phyloP scores from a whole-genome alignment of 2,888 invertebrate species.

The Vanessa cardui region DNA sequence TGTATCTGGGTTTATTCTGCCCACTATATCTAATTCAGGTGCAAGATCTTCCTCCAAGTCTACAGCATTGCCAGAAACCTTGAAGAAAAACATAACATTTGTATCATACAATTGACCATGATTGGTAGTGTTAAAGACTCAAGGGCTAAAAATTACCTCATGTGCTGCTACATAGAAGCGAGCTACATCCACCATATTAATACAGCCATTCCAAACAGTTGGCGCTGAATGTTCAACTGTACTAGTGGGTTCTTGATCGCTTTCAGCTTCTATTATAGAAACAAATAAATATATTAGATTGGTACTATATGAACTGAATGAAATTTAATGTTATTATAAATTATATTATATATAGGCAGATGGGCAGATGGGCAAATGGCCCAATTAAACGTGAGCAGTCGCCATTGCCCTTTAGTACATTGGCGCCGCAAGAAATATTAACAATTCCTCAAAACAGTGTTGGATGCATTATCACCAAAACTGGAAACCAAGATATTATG shows the following conservation, averaged over 20 bases:
- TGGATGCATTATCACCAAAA: no score
- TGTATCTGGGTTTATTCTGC: constrained; percentile 94
- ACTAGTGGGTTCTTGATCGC: constrained; percentile 91
- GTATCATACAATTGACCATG: not conserved
- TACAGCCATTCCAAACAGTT: constrained; percentile 91
- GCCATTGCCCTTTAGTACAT: no score
- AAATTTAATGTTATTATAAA: not conserved
- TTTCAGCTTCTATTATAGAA: constrained; percentile 81
- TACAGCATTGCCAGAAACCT: constrained; percentile 85
- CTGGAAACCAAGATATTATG: no score
- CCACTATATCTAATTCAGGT: constrained; percentile 92
- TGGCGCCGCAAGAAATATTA: no score
- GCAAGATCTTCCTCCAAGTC: constrained; percentile 89
- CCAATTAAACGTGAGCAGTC: no score
- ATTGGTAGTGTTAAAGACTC: not conserved
- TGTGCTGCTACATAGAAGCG: constrained; percentile 92
- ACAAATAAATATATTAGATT: not conserved
- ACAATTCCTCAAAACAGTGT: no score
- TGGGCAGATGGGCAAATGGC: no score
- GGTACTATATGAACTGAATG: not conserved
- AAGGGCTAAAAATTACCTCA: constrained; percentile 78
- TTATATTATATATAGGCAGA: no score
- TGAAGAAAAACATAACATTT: constrained; percentile 21
- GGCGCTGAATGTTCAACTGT: constrained; percentile 84
- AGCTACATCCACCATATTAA: constrained; percentile 95